Conservation (phyloP, 2,113 vertebrate genomes). For the Channa argus region DNA sequence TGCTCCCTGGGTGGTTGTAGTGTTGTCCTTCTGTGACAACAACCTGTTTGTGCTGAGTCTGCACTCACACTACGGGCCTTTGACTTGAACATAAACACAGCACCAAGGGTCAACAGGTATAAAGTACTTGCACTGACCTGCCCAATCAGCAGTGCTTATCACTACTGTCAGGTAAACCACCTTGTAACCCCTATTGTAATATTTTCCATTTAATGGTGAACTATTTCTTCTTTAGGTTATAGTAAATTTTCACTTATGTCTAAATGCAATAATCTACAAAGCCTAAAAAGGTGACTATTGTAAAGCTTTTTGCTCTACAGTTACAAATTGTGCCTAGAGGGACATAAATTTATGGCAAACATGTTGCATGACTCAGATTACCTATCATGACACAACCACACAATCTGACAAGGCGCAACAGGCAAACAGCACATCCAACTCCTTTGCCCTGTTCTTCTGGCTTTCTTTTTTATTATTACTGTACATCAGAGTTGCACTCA, state of each 20-base stretch:
- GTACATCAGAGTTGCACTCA: slow-evolving; percentile 10
- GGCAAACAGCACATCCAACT: slow-evolving; percentile 3
- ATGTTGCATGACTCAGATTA: slow-evolving; percentile 41
- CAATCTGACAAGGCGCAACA: slow-evolving; percentile 14
- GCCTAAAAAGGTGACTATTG: slow-evolving; percentile 3
- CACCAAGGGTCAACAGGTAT: slow-evolving; percentile 58
- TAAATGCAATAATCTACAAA: not conserved
- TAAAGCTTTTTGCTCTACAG: not conserved
- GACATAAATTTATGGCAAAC: slow-evolving; percentile 40
- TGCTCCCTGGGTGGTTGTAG: slow-evolving; percentile 32
- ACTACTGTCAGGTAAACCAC: not conserved
- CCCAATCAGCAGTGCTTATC: not conserved
- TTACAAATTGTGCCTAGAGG: slow-evolving; percentile 5
- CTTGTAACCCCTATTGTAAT: not conserved
- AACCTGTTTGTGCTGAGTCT: slow-evolving; percentile 70
- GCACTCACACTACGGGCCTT: slow-evolving; percentile 30
- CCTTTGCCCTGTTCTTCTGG: not conserved
- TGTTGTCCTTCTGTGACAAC: slow-evolving; percentile 58
- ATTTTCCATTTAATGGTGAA: not conserved
- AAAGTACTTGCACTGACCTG: slow-evolving; percentile 22
- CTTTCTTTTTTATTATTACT: not conserved
- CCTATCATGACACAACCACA: slow-evolving; percentile 16
- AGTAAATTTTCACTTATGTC: not conserved
- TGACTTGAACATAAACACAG: slow-evolving; percentile 25
- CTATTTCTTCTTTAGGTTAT: not conserved